Conservation (phyloP, 2,888 invertebrate species). For the Drosophila pseudotakahashii region DNA sequence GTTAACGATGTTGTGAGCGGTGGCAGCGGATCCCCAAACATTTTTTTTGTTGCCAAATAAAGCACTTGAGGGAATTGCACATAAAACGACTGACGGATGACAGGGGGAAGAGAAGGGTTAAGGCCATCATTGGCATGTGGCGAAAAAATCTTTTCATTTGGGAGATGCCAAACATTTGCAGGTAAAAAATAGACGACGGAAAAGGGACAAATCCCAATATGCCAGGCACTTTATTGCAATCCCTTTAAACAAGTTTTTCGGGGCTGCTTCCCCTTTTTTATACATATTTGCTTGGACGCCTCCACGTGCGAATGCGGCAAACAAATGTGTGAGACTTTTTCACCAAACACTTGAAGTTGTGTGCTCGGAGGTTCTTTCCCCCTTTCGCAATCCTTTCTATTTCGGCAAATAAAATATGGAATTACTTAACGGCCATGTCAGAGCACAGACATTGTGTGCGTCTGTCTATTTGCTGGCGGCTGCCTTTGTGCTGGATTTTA, state of each 20-base stretch:
- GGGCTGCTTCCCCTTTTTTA: background rate
- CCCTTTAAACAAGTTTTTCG: conserved; percentile 75
- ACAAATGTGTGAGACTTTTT: conserved; percentile 37
- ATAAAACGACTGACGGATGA: conserved; percentile 63
- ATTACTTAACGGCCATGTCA: conserved; percentile 69
- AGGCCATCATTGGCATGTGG: conserved; percentile 75
- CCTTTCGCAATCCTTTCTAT: conserved; percentile 50
- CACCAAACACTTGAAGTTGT: conserved; percentile 18
- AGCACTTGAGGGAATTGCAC: conserved; percentile 78
- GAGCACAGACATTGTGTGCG: conserved; percentile 34
- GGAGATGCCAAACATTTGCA: conserved; percentile 68
- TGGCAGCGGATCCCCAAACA: conserved; percentile 38
- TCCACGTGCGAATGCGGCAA: conserved; percentile 35
- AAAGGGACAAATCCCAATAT: conserved; percentile 75
- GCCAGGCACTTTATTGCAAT: conserved; percentile 80
- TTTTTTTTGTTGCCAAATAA: conserved; percentile 69
- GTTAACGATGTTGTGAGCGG: conserved; percentile 57
- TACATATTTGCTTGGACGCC: conserved; percentile 29
- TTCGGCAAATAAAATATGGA: conserved; percentile 76
- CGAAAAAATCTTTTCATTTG: conserved; percentile 73
- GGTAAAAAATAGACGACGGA: conserved; percentile 52
- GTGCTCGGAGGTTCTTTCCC: conserved; percentile 3
- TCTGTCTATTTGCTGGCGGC: conserved; percentile 67
- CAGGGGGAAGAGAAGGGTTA: conserved; percentile 21
- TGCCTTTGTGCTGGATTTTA: conserved; percentile 70